These are phyloP conservation scores for Machimus atricapillus DNA, from an alignment of 2,888 invertebrate genomes.

Conservation along the genomic window DNA sequence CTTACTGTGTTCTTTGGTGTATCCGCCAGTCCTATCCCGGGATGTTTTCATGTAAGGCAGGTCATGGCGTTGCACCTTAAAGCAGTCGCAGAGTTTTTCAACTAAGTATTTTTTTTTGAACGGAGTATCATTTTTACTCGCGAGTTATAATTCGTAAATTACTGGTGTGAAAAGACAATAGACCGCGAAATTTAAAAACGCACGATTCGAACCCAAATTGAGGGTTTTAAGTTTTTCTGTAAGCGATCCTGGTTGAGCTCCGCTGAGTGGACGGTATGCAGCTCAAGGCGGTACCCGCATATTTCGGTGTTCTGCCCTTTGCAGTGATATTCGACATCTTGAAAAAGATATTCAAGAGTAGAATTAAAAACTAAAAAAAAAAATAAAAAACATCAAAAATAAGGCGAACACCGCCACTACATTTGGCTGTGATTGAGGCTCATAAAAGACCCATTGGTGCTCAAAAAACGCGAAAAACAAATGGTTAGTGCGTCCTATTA, in stretches of 20 bases:
- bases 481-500: slow-evolving; percentile 16
- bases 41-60: slow-evolving; percentile 63
- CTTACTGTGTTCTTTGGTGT: slow-evolving; percentile 43
- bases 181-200: background rate
- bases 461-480: slow-evolving; percentile 1
- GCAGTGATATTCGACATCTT: slow-evolving; percentile 29
- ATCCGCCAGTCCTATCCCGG: slow-evolving; percentile 62
- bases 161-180: background rate
- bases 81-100: slow-evolving; percentile 41
- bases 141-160: background rate
- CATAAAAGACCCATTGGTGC: background rate
- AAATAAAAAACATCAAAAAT: background rate
- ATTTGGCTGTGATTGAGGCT: slow-evolving; percentile 26
- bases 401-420: background rate
- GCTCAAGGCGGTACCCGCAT: background rate
- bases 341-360: slow-evolving; percentile 21
- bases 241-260: background rate
- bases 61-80: slow-evolving; percentile 57
- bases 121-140: background rate
- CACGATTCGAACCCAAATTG: background rate
- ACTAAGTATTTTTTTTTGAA: slow-evolving; percentile 37
- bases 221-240: background rate
- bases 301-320: slow-evolving; percentile 19
- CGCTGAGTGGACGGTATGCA: slow-evolving; percentile 30
- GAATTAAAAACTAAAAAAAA: slow-evolving; percentile 20